These are phyloP conservation scores for Luidia sarsii DNA, from an alignment of 53 echinoderm and acorn worm genomes.

Conservation along the genomic window DNA sequence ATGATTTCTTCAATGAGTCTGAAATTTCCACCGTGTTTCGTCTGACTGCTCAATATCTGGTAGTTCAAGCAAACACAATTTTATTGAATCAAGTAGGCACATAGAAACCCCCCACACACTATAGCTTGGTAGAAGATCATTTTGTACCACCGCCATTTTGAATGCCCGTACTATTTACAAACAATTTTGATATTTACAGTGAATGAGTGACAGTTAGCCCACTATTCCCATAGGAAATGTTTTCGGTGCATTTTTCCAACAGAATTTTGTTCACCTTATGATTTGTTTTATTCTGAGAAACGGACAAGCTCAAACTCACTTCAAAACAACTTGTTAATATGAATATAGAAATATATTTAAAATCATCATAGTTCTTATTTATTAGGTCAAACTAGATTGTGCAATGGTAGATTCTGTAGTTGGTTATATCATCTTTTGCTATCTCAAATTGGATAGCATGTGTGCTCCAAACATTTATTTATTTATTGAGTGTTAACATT, in stretches of 20 bases:
- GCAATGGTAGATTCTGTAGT: conserved; percentile 40
- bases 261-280: neutral
- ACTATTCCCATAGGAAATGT: too few relatives aligned
- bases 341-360: conserved; percentile 41
- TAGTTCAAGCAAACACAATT: too few relatives aligned
- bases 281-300: neutral
- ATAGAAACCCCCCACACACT: too few relatives aligned
- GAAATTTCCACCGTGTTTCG: too few relatives aligned
- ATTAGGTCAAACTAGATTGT: conserved; percentile 34
- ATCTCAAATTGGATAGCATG: conserved; percentile 31
- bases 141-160: too few relatives aligned
- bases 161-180: too few relatives aligned
- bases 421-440: conserved; percentile 31
- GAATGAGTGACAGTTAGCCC: neutral
- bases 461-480: conserved; percentile 47
- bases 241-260: neutral
- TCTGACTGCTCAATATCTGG: too few relatives aligned
- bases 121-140: too few relatives aligned
- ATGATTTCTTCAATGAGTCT: neutral
- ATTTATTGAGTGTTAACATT: conserved; percentile 17
- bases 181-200: too few relatives aligned
- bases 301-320: neutral
- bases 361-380: conserved; percentile 10
- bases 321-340: conserved; percentile 25
- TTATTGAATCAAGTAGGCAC: too few relatives aligned